Evolutionary conservation across 2,113 vertebrate species (phyloP), one percentile per base, ranked within the genome.

Genomic region (Hiodon alosoides): DNA sequence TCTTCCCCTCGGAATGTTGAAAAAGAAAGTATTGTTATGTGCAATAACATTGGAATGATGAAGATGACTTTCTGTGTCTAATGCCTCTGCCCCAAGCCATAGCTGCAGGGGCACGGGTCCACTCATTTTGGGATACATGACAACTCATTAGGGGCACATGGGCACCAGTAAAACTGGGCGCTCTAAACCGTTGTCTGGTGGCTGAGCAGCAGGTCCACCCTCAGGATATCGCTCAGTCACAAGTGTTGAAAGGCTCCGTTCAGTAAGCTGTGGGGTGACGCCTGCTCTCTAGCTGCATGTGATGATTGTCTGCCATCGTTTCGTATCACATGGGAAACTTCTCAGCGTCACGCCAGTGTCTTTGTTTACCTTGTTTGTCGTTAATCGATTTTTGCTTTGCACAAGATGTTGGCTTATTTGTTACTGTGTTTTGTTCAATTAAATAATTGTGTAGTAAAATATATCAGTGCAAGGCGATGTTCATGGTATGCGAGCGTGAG

Each of bases 321-420:
- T 46, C n/a, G 54, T n/a, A 71, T 47, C 70, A 55, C 59, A 71
- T 16, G 31, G 73, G 46, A 75, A 46, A 69, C 76, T 73, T 83
- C 83, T 83, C 76, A 81, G 75, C 65, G 68, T 58, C 69, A 11
- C 83, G 72, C 83, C 82, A 76, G 79, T 73, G 5, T 89, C 31
- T 83, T 86, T 89, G 89, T 92, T 90, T 90, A 90, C 89, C 84
- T 55, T 83, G 76, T 86, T 79, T 87, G 66, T 51, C 82, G 82
- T 78, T 80, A 76, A 74, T 75, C 77, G 80, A 74, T 80, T 85
- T 86, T 83, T 71, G 87, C 84, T 86, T 83, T 71, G 87, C 84
- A 88, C 87, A 88, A 81, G 52, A 85, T 78, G n/a, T 67, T 51
- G 31, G 65, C 48, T 14, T 46, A 10, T 70, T 81, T 76, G 76